Evolutionary conservation across 2,113 vertebrate species (phyloP).

Genomic region (Ia io): DNA sequence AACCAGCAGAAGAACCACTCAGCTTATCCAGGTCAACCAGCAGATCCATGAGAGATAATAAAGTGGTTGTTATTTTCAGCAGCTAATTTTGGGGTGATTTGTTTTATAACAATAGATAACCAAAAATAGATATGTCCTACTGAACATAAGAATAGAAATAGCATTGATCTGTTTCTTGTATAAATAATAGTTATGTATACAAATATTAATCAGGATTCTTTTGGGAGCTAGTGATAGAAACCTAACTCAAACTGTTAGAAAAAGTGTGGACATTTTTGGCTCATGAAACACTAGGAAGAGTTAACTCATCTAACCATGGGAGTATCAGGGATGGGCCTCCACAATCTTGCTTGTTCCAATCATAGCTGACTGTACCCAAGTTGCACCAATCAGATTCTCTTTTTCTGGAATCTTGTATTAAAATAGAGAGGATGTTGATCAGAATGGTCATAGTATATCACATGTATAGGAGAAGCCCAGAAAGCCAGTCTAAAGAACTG

Average conservation of each 20-base stretch:
- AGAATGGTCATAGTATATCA: neutral
- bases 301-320: neutral
- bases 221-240: neutral
- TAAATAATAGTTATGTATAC: neutral
- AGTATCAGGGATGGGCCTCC: neutral
- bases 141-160: neutral
- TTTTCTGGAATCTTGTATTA: neutral
- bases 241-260: neutral
- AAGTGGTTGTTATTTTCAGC: neutral
- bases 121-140: neutral
- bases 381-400: neutral
- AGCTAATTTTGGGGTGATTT: neutral
- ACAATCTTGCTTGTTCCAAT: neutral
- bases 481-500: neutral
- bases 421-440: neutral
- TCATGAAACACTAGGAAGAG: neutral
- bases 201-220: neutral
- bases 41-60: neutral
- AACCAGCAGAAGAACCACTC: neutral
- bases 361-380: neutral
- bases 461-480: neutral
- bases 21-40: neutral
- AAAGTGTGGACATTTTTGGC: neutral
- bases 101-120: neutral
- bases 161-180: neutral